These are phyloP conservation scores for Acanthosepion pharaonis DNA, from an alignment of 2,888 invertebrate species.

Conservation along the genomic window DNA sequence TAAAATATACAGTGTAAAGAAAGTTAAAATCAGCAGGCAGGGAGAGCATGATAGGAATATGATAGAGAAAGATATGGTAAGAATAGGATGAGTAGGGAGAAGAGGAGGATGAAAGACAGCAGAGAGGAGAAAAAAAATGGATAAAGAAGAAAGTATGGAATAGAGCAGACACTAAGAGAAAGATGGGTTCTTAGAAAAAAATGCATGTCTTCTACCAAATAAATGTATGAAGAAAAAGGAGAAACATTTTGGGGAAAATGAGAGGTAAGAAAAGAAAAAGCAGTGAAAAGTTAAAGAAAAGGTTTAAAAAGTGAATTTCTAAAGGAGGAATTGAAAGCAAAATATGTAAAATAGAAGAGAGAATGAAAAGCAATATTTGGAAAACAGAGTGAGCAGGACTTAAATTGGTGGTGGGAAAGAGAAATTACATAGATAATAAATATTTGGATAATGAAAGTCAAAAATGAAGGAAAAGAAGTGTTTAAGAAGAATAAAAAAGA, in stretches of 20 bases:
- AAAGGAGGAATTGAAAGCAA: background rate
- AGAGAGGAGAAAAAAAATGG: background rate
- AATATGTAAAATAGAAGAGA: background rate
- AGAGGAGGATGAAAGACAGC: background rate
- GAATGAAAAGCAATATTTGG: background rate
- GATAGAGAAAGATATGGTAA: background rate
- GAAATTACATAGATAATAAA: background rate
- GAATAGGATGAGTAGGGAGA: background rate
- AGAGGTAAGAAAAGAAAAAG: background rate
- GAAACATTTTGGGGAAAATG: background rate
- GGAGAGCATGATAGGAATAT: background rate
- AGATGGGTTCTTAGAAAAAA: background rate
- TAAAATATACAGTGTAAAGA: background rate
- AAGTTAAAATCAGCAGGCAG: background rate
- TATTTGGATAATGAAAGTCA: no score
- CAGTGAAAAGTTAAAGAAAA: background rate
- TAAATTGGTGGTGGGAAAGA: background rate
- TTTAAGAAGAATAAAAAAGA: no score
- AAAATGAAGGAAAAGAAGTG: no score
- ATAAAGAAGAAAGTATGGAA: background rate
- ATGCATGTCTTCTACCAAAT: no score
- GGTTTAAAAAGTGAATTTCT: rapidly evolving
- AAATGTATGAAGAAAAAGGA: background rate
- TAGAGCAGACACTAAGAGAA: background rate
- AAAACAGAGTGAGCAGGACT: background rate